Percentiles rank a stretch among this genome's conserved stretches.
These are phyloP conservation scores for Vimba vimba DNA, from an alignment of 2,113 vertebrate genomes.

Conservation along the genomic window DNA sequence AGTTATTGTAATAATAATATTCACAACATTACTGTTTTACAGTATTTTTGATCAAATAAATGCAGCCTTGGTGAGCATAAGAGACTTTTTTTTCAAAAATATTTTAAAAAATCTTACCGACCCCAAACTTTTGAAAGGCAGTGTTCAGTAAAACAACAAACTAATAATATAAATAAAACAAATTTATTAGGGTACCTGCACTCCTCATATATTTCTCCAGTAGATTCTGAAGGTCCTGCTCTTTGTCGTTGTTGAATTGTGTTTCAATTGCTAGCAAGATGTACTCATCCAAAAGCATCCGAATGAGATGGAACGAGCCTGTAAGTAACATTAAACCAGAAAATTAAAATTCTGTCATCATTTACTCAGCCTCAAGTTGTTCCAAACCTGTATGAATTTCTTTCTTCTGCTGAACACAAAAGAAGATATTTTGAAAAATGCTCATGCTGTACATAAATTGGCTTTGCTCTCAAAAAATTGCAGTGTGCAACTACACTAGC, in stretches of 20 bases:
- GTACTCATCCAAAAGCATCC: constrained; percentile 98
- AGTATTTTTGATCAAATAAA: not conserved
- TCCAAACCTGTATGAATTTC: too few species aligned
- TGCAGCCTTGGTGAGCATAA: not conserved
- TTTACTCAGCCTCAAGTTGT: too few species aligned
- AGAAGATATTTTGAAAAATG: too few species aligned
- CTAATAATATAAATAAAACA: not conserved
- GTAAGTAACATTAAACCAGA: constrained; percentile 61
- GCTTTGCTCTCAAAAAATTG: not conserved
- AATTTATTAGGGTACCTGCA: constrained; percentile 79
- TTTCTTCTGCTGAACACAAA: too few species aligned
- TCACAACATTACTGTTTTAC: too few species aligned
- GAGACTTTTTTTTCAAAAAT: not conserved
- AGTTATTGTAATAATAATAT: not conserved
- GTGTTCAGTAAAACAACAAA: not conserved
- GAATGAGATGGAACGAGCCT: constrained; percentile 98
- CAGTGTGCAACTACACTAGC: too few species aligned
- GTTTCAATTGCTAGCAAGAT: constrained; percentile 97
- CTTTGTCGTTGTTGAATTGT: constrained; percentile 98
- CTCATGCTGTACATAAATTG: not conserved
- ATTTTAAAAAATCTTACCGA: not conserved
- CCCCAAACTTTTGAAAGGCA: not conserved
- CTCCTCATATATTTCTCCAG: constrained; percentile 99
- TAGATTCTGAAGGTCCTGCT: constrained; percentile 95
- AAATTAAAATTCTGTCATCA: too few species aligned